These are phyloP conservation scores for Podilymbus podiceps DNA, from an alignment of 2,113 vertebrate genomes.

Conservation along the genomic window DNA sequence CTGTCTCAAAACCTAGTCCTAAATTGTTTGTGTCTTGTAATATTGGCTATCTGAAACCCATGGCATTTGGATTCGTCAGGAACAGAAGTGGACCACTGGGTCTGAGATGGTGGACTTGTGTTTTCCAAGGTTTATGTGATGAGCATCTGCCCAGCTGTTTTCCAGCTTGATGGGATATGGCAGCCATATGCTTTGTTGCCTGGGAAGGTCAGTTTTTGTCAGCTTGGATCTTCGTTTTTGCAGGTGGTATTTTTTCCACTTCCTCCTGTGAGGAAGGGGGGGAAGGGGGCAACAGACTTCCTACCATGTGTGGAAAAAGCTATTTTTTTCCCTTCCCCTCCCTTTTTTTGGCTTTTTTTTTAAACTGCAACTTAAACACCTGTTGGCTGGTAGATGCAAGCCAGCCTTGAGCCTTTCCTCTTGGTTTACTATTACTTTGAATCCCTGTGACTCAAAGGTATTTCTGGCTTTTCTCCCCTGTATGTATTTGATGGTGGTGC, in stretches of 20 bases:
- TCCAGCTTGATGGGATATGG: background rate
- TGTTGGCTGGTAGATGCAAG: background rate
- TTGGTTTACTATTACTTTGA: background rate
- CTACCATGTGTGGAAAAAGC: background rate
- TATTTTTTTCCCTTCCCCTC: background rate
- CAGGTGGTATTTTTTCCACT: background rate
- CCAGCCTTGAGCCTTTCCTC: background rate
- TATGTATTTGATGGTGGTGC: background rate
- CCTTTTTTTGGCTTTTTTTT: background rate
- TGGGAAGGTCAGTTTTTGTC: background rate
- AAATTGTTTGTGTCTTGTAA: background rate
- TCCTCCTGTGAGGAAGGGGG: background rate
- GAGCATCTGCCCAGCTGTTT: background rate
- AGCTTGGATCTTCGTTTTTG: background rate
- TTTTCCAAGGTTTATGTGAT: background rate
- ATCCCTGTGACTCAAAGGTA: background rate
- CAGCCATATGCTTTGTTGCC: background rate
- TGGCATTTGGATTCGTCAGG: background rate
- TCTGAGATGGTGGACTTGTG: background rate
- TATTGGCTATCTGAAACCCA: accelerated
- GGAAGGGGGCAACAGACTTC: background rate
- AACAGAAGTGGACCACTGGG: background rate
- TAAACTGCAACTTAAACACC: background rate
- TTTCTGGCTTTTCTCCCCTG: background rate
- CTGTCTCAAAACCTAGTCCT: background rate